These are phyloP conservation scores for Pantherophis vulpinus DNA, from an alignment of 2,797 vertebrate genomes.

Conservation along the genomic window DNA sequence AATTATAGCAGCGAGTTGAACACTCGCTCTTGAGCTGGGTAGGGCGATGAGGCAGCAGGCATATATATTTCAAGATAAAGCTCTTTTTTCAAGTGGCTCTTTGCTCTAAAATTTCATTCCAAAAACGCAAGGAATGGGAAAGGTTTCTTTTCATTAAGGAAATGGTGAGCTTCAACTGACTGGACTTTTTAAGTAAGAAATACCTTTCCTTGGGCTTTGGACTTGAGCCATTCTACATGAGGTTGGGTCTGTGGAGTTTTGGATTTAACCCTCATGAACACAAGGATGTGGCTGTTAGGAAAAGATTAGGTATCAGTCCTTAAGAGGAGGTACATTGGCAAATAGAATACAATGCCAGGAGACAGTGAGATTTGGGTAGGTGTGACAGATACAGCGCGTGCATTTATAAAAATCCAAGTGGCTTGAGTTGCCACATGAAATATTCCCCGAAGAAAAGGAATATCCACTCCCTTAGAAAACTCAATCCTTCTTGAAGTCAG, in stretches of 20 bases:
- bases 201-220: not conserved
- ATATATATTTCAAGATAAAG: conserved; percentile 57
- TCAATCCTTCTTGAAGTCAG: conserved; percentile 56
- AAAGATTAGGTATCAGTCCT: conserved; percentile 20
- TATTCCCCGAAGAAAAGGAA: conserved; percentile 42
- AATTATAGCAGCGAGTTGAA: not conserved
- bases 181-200: conserved; percentile 26
- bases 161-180: conserved; percentile 44
- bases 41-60: conserved; percentile 15
- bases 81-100: conserved; percentile 43
- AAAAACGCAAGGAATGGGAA: conserved; percentile 41
- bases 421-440: conserved; percentile 41
- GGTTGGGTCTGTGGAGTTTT: conserved; percentile 52
- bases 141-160: conserved; percentile 25
- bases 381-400: not conserved
- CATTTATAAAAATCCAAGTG: conserved; percentile 42
- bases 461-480: conserved; percentile 44
- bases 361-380: conserved; percentile 26
- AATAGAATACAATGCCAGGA: conserved; percentile 13
- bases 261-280: conserved; percentile 37
- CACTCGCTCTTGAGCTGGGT: conserved; percentile 56
- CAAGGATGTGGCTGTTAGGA: conserved; percentile 45
- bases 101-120: conserved; percentile 52
- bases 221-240: not conserved
- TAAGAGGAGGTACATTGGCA: conserved; percentile 27